phyloP scores from a whole-genome alignment of 2,888 invertebrate genomes.

The Congeria kusceri region DNA sequence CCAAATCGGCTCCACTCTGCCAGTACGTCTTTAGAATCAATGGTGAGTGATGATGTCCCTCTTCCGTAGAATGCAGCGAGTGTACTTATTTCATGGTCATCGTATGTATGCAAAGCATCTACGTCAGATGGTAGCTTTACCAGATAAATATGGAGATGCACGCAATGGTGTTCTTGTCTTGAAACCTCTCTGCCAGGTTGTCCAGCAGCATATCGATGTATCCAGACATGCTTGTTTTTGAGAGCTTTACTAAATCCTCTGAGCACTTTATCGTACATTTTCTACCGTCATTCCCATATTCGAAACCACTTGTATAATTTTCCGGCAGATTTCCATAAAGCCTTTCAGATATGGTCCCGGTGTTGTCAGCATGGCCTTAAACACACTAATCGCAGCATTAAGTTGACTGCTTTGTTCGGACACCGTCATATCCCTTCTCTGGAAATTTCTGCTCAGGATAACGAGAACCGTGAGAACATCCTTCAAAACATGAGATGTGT shows the following conservation, averaged over 20 bases:
- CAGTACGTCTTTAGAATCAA: slow-evolving; percentile 1
- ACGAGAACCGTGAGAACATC: slow-evolving; percentile 15
- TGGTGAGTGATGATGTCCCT: neutral
- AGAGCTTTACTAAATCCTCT: neutral
- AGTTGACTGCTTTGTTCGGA: slow-evolving; percentile 4
- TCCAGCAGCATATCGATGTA: no score
- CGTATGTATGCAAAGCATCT: no score
- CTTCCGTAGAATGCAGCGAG: no score
- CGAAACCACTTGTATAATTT: neutral
- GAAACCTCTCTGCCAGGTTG: no score
- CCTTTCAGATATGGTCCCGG: slow-evolving; percentile 12
- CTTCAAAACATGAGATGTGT: slow-evolving; percentile 9
- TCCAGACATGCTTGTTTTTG: neutral
- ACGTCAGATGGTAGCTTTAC: no score
- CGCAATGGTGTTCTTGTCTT: no score
- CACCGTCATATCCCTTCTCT: slow-evolving; percentile 13
- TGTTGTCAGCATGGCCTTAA: slow-evolving; percentile 16
- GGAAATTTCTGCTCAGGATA: slow-evolving; percentile 14
- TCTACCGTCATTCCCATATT: neutral
- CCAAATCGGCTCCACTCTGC: slow-evolving; percentile 14
- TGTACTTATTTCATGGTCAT: no score
- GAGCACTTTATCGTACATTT: no score
- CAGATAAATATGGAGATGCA: no score
- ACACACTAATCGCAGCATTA: slow-evolving; percentile 7
- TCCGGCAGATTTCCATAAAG: neutral